Base-by-base conservation (phyloP, 2,113 vertebrate genomes). In the Cariama cristata region DNA sequence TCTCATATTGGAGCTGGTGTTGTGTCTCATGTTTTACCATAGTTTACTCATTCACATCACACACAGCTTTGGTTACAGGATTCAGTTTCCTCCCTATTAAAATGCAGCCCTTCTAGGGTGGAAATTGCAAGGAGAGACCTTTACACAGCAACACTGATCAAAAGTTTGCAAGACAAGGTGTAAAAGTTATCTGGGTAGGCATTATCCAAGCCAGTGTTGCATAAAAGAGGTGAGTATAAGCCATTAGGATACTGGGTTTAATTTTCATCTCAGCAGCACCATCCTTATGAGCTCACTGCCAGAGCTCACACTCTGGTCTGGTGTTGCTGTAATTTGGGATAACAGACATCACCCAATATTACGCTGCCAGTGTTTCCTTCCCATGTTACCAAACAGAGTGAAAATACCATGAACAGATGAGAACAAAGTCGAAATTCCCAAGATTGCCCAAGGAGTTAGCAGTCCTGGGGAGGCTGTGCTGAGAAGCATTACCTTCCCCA, bases 21-120 rank as follows among this genome's bases (percentile, higher is more conserved):
- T 77, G 27, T 52, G 26, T 44, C 50, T 88, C 79, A 22, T 80
- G 75, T 89, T 94, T 93, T 93, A 82, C 49, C 26, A 30, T 32
- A 38, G 52, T 93, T 94, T 86, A 66, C 40, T 88, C 79, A 88
- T 75, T 81, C 69, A 49, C 88, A 64, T 76, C 88, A 96, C 62
- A 79, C 22, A 44, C 44, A 82, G 40, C 44, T 90, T 92, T 26
- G 47, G 47, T 92, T 96, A 82, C 91, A 49, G 71, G 74, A 82
- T 53, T 86, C 40, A 27, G 40, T 93, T 90, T 95, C 79, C 33
- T 68, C 62, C 35, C 26, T 23, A 24, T n/a, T 82, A 76, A 88
- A 90, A 94, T 85, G 40, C 45, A 85, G 40, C 15, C 26, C 73
- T 89, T 75, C 44, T 33, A 63, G 21, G 60, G 56, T 85, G 68